Evolutionary conservation across 1,140 invertebrate species (phyloP).

Genomic region (Neodiprion fabricii): DNA sequence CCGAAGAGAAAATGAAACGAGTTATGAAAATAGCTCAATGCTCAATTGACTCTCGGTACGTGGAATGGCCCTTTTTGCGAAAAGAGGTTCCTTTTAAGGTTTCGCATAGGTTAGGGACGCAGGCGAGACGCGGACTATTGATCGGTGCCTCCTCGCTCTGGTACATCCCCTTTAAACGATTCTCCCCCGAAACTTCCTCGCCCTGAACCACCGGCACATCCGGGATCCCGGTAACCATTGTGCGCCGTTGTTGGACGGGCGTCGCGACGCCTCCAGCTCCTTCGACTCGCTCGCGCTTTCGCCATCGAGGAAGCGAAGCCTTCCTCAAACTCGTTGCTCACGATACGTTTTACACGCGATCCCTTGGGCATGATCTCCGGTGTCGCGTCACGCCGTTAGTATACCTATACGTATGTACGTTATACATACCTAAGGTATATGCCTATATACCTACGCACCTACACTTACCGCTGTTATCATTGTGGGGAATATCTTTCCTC

Average conservation of each 20-base stretch:
- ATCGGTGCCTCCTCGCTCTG: neutral
- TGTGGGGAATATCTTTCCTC: too few relatives aligned
- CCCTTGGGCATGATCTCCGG: neutral
- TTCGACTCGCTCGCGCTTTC: too few relatives aligned
- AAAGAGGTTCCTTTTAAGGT: too few relatives aligned
- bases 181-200: neutral
- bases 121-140: neutral
- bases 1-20: too few relatives aligned
- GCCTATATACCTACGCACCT: too few relatives aligned
- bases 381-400: neutral
- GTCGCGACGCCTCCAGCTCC: too few relatives aligned
- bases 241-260: neutral
- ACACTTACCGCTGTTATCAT: too few relatives aligned
- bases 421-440: too few relatives aligned
- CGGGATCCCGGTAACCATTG: neutral
- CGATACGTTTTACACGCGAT: too few relatives aligned
- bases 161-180: neutral
- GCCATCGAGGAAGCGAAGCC: neutral
- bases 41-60: too few relatives aligned
- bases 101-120: neutral
- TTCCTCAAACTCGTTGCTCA: neutral
- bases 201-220: neutral
- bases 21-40: too few relatives aligned
- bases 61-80: too few relatives aligned
- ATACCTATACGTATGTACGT: neutral